These are phyloP conservation scores for Acanthacorydalis orientalis DNA, from an alignment of 2,888 invertebrate genomes.

Conservation along the genomic window DNA sequence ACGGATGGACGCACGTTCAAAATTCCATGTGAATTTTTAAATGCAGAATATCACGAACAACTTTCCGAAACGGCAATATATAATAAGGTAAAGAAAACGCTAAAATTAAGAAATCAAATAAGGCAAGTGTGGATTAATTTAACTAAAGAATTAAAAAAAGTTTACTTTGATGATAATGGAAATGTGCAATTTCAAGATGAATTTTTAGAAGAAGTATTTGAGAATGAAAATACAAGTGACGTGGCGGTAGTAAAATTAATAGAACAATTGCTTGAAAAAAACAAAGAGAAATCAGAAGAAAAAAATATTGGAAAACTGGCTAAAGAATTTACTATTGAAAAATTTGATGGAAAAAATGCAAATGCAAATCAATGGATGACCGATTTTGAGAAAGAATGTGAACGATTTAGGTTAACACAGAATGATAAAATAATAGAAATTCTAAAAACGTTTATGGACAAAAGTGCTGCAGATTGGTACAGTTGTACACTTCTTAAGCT, in stretches of 20 bases:
- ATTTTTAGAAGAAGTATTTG: neutral
- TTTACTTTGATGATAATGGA: neutral
- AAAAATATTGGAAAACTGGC: constrained; percentile 9
- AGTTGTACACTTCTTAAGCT: constrained; percentile 10
- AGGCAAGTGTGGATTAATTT: neutral
- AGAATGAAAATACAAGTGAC: too few species aligned
- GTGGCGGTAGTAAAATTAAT: neutral
- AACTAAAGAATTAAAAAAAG: neutral
- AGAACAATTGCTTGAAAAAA: constrained; percentile 3
- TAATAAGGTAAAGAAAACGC: neutral
- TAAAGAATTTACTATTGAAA: constrained; percentile 10
- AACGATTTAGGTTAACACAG: constrained; percentile 9
- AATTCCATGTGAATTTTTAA: neutral
- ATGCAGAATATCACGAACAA: neutral
- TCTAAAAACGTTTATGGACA: constrained; percentile 9
- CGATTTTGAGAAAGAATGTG: constrained; percentile 12
- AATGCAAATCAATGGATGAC: constrained; percentile 12
- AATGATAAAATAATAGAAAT: constrained; percentile 10
- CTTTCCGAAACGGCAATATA: neutral
- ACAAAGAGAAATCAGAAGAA: neutral
- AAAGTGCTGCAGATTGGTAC: constrained; percentile 10
- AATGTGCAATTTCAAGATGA: neutral
- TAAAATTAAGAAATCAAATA: neutral
- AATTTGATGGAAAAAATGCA: constrained; percentile 11
- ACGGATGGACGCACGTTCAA: neutral